phyloP scores from a whole-genome alignment of 2,888 invertebrate genomes.

The Tyria jacobaeae region DNA sequence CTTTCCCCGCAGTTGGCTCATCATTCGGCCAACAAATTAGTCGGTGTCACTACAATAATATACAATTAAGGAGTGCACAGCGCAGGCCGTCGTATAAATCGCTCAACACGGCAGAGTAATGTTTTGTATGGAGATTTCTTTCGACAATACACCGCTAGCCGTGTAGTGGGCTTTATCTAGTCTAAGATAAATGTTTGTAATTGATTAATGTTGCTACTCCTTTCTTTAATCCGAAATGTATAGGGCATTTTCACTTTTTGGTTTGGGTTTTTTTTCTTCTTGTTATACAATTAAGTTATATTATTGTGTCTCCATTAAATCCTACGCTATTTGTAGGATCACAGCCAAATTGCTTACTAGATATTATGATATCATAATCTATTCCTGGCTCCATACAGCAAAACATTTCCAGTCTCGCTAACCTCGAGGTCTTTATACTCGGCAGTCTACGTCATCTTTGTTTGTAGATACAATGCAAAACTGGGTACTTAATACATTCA shows the following conservation, averaged over 20 bases:
- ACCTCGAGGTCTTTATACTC: conserved; percentile 73
- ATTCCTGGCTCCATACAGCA: conserved; percentile 71
- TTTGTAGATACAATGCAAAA: conserved; percentile 60
- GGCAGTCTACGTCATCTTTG: conserved; percentile 61
- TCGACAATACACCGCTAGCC: conserved; percentile 75
- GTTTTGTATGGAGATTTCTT: conserved; percentile 87
- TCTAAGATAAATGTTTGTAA: conserved; percentile 81
- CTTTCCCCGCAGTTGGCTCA: conserved; percentile 79
- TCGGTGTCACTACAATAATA: conserved; percentile 86
- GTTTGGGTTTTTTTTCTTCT: conserved; percentile 20
- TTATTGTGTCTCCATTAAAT: conserved; percentile 40
- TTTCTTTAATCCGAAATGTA: conserved; percentile 52
- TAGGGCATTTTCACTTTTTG: conserved; percentile 38
- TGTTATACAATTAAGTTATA: conserved; percentile 27
- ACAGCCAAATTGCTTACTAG: conserved; percentile 65
- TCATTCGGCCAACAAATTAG: conserved; percentile 85
- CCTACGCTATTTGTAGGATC: conserved; percentile 55
- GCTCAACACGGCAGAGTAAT: conserved; percentile 82
- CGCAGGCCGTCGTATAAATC: conserved; percentile 83
- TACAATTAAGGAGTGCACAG: conserved; percentile 79
- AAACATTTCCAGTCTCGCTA: conserved; percentile 65
- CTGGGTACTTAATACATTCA: conserved; percentile 64
- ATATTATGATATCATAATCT: conserved; percentile 80
- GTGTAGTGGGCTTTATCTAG: conserved; percentile 83
- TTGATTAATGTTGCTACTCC: conserved; percentile 69